Conservation (phyloP, 2,888 invertebrate genomes). For the Metallyticus violacea region DNA sequence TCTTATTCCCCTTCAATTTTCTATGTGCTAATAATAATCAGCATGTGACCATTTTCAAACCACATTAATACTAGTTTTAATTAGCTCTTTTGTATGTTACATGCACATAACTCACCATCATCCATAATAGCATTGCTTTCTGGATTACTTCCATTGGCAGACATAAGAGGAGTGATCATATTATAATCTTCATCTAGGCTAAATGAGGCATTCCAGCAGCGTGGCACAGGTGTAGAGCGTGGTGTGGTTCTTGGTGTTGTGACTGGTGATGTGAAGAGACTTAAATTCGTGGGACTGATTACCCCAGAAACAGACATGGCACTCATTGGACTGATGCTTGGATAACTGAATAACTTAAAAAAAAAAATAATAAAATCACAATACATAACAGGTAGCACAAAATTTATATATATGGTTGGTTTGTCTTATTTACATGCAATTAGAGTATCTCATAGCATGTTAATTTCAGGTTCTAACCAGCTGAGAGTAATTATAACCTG, state of each 20-base stretch:
- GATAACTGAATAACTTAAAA: slow-evolving; percentile 86
- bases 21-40: no score
- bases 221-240: slow-evolving; percentile 54
- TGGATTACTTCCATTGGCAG: slow-evolving; percentile 53
- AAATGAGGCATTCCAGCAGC: slow-evolving; percentile 89
- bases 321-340: slow-evolving; percentile 77
- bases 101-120: slow-evolving; percentile 57
- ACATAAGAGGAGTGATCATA: slow-evolving; percentile 77
- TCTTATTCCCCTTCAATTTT: no score
- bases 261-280: slow-evolving; percentile 72
- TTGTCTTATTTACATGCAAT: no score
- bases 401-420: no score
- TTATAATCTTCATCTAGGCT: slow-evolving; percentile 92
- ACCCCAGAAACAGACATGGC: slow-evolving; percentile 75
- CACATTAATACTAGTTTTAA: neutral
- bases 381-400: neutral
- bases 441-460: no score
- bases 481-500: no score
- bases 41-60: no score
- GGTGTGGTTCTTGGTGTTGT: slow-evolving; percentile 70
- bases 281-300: slow-evolving; percentile 84
- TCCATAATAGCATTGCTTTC: slow-evolving; percentile 73
- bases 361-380: neutral
- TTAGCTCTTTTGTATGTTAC: neutral
- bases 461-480: no score